These are phyloP conservation scores for Hylia prasina DNA, from an alignment of 2,113 vertebrate species.

Conservation along the genomic window DNA sequence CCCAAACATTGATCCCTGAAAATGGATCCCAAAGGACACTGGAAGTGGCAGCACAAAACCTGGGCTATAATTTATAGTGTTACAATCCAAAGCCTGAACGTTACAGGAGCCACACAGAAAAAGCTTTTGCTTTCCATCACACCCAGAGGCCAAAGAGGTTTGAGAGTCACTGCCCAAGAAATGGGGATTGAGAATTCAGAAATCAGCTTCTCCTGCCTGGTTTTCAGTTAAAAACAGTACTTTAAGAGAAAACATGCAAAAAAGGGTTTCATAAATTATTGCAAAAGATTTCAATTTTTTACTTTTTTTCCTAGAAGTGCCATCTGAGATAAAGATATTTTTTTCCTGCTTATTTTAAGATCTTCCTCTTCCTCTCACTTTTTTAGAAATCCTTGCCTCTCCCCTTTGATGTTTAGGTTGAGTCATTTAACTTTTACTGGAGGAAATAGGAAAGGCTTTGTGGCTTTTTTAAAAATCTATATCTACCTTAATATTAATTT, in stretches of 20 bases:
- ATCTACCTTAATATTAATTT: neutral
- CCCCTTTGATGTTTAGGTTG: neutral
- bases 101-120: neutral
- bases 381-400: neutral
- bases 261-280: neutral
- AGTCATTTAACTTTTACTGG: neutral
- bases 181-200: accelerated
- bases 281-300: neutral
- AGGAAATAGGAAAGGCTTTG: neutral
- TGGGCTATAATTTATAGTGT: accelerated
- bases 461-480: accelerated
- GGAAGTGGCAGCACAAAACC: neutral
- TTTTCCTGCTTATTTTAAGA: neutral
- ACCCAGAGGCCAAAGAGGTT: neutral
- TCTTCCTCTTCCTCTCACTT: neutral
- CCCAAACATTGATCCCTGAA: neutral
- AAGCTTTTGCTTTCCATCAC: neutral
- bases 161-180: neutral
- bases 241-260: neutral
- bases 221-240: neutral
- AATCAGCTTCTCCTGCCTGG: neutral
- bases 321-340: neutral
- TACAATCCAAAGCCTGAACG: neutral
- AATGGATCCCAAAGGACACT: neutral
- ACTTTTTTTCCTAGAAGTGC: neutral